Evolutionary conservation across 2,797 vertebrate genomes (phyloP), one percentile per base, ranked within the genome.

Genomic region (Anolis apletophallus): DNA sequence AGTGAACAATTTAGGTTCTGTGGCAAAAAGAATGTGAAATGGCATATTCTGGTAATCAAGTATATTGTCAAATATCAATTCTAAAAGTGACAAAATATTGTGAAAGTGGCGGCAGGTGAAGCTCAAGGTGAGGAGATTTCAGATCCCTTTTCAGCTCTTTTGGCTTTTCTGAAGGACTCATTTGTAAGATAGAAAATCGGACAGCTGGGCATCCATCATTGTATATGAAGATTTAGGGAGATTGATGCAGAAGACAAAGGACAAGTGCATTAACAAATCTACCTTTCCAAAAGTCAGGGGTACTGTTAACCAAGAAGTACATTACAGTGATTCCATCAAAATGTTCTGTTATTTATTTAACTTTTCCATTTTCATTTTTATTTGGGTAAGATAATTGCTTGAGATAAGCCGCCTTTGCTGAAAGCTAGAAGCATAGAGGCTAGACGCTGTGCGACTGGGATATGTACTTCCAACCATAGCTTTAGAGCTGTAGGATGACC

Each of bases 371-470:
- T 96, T 95, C 96, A 93, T 93, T 95, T 96, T 95, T 97, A 96
- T 97, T 97, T 97, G 95, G 93, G 94, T 94, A 96, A 96, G 96
- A 97, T 97, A 96, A 97, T 97, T 97, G 96, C 94, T 86, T 95
- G 54, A 78, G 96, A 96, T 96, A 97, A 96, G 94, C 95, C 91
- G 86, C 90, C 88, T 93, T 90, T 92, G 90, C 91, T 84, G 90
- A 90, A 95, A 91, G 90, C 34, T 90, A 84, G 85, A 91, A 78
- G 93, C 93, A 95, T 93, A 91, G 93, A 80, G 94, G 93, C 95
- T 94, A 83, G 80, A 71, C 32, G 90, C 89, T 86, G 91, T 88
- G 46, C n/a, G 80, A 93, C 85, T 77, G 32, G 64, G 91, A 87
- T 85, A 93, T 92, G 91, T 87, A 81, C 80, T 83, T 94, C 92